phyloP scores from a whole-genome alignment of 2,888 invertebrate species.

The Cancer borealis region DNA sequence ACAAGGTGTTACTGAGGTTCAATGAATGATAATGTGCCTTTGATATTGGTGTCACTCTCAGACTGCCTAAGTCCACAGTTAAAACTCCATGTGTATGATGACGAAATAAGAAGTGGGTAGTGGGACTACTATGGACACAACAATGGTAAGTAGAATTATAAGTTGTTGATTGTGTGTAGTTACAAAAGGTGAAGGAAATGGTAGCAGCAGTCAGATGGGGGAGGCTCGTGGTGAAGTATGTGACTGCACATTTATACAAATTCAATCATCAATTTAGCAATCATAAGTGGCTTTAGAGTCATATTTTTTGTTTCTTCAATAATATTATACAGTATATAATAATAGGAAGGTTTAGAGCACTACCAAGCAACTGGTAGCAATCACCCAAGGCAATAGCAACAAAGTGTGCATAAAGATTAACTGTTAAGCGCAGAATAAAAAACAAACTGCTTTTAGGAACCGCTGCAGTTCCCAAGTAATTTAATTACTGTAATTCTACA shows the following conservation, averaged over 20 bases:
- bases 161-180: neutral
- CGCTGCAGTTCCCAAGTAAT: neutral
- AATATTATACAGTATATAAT: neutral
- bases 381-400: neutral
- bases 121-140: neutral
- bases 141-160: neutral
- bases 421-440: too few species aligned
- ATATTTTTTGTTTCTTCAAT: neutral
- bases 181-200: neutral
- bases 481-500: neutral
- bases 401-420: neutral
- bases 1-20: neutral
- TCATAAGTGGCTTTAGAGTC: neutral
- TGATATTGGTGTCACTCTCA: neutral
- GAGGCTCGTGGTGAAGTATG: neutral
- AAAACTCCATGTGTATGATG: neutral
- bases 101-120: neutral
- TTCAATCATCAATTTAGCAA: neutral
- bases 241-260: neutral
- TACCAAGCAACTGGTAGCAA: neutral
- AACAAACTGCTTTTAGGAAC: neutral
- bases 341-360: neutral
- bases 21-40: neutral
- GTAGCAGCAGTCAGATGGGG: neutral
- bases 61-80: neutral